Conservation (phyloP, 2,113 vertebrate genomes). For the Promerops cafer region DNA sequence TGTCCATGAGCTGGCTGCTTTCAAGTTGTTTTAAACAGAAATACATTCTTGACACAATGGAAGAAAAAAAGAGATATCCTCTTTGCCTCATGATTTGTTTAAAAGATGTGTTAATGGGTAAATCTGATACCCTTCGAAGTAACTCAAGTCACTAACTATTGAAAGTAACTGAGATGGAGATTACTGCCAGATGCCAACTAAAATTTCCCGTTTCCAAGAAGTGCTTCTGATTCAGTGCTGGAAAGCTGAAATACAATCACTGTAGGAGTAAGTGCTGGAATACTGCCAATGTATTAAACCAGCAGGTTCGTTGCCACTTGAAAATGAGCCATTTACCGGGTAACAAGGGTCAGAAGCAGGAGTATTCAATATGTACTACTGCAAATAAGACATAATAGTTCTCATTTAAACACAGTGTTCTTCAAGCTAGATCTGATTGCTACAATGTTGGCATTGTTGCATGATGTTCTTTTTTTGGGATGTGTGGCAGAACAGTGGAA, state of each 20-base stretch:
- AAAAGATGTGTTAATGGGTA: neutral
- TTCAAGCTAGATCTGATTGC: neutral
- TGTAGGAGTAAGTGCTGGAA: neutral
- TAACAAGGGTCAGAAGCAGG: neutral
- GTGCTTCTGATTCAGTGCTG: neutral
- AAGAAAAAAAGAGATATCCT: neutral
- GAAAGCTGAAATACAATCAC: neutral
- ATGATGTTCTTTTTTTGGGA: neutral
- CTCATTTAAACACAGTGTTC: neutral
- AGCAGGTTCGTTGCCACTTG: neutral
- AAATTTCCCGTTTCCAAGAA: constrained; percentile 8
- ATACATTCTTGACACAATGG: neutral
- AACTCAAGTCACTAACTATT: neutral
- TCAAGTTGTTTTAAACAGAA: neutral
- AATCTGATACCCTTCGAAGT: neutral
- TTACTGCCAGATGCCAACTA: neutral
- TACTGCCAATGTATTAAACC: neutral
- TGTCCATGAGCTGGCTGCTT: neutral
- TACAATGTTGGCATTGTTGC: neutral
- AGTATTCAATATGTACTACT: neutral
- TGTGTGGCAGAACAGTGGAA: neutral
- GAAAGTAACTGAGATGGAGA: neutral
- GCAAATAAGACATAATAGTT: neutral
- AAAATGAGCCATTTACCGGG: neutral
- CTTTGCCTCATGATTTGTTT: neutral